A percentile compares a stretch with the other conserved stretches of the same genome.
These are phyloP conservation scores for Trissonchulus sp. DNA, from an alignment of 2,888 invertebrate species.

Conservation along the genomic window DNA sequence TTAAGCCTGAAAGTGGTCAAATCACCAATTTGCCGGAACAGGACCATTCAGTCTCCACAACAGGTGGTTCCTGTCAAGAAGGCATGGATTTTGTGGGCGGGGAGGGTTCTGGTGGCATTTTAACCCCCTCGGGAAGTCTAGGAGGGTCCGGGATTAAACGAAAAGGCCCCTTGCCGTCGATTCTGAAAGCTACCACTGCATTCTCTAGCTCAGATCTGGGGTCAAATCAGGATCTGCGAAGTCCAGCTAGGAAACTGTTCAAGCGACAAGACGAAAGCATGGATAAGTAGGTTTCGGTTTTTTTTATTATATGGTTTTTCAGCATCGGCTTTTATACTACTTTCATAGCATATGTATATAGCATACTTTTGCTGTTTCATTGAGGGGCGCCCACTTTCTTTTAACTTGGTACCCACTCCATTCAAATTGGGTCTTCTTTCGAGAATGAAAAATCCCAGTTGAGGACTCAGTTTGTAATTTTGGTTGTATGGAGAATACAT, in stretches of 20 bases:
- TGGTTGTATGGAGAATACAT: too few relatives aligned
- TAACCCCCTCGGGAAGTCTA: not conserved
- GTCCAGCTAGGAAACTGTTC: slow-evolving; percentile 40
- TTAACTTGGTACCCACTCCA: too few relatives aligned
- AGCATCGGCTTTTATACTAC: too few relatives aligned
- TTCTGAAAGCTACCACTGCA: not conserved
- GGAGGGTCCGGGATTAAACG: not conserved
- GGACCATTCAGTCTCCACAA: not conserved
- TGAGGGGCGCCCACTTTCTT: too few relatives aligned
- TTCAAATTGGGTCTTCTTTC: too few relatives aligned
- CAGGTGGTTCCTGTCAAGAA: not conserved
- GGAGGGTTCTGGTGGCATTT: not conserved
- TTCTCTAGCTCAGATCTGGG: not conserved
- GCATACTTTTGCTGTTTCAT: too few relatives aligned
- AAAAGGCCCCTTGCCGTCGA: slow-evolving; percentile 10
- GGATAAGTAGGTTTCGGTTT: slow-evolving; percentile 77
- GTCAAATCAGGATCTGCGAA: slow-evolving; percentile 27
- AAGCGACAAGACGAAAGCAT: slow-evolving; percentile 69
- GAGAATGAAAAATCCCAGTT: too few relatives aligned
- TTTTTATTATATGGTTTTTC: too few relatives aligned
- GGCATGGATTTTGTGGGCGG: not conserved
- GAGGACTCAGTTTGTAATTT: too few relatives aligned
- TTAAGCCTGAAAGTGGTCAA: too few relatives aligned
- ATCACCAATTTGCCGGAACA: not conserved
- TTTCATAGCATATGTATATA: too few relatives aligned